Base-by-base conservation (phyloP, 2,888 invertebrate species). In the Drosophila birchii region DNA sequence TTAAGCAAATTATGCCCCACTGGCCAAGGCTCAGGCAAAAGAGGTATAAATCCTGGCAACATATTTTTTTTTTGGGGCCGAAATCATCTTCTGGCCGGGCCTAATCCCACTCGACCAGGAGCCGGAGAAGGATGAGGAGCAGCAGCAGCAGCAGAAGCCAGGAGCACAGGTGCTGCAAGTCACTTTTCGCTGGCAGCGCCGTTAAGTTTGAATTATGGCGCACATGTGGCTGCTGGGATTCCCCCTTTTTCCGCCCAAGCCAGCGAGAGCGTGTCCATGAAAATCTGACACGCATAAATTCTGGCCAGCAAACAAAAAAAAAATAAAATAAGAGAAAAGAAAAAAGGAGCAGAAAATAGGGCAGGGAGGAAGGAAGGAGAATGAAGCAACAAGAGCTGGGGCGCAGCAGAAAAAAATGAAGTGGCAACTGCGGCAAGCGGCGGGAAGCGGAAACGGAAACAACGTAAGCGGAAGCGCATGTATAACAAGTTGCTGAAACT, bases 231-330 rank as follows among this genome's bases (percentile, higher is more conserved):
- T 55, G 62, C 62, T 80, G 78, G 68, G 70, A 70, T 75, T 58
- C 59, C 62, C 62, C 75, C 51, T 45, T 47, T 57, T 18, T 39
- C 45, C 51, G n/a, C 36, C 41, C 20, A 7, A 29, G 39, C 5
- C 59, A 39, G 72, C 71, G 44, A 32, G 36, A 60, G 76, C 71
- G 80, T 76, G 83, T 80, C 80, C 80, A 85, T 87, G 88, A 84
- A 85, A 84, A 87, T 84, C 88, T 81, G 82, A 74, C 83, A 85
- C 83, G 86, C 86, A 84, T 84, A 84, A 87, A 78, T 85, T 83
- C 49, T 67, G 62, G 18, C 49, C 73, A 61, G 49, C 43, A 47
- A 29, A 23, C n/a, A 44, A 9, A 16, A 45, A 4, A 45, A 45
- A 16, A 9, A n/a, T 3, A 2, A n/a, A n/a, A n/a, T 11, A n/a